Percentiles rank a stretch among this genome's conserved stretches.
Conservation (phyloP, 2,888 invertebrate species). For the Pristionchus fissidentatus region DNA sequence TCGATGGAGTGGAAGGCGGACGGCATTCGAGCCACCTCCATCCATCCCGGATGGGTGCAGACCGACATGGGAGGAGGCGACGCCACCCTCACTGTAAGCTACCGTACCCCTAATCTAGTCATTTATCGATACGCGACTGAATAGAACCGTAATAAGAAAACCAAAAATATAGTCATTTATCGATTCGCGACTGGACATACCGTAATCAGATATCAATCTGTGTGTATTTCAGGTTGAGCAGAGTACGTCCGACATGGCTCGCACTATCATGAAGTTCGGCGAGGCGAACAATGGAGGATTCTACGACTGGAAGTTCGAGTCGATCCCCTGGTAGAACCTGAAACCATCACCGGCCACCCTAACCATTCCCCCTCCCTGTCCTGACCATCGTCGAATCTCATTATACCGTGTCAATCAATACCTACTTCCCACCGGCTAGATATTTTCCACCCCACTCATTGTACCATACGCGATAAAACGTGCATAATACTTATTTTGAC, state of each 20-base stretch:
- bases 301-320: background rate
- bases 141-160: too few relatives aligned
- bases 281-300: conserved; percentile 22
- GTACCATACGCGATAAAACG: too few relatives aligned
- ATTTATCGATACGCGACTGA: background rate
- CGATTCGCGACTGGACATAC: background rate
- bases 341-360: background rate
- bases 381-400: too few relatives aligned
- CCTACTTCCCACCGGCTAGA: too few relatives aligned
- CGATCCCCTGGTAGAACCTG: conserved; percentile 17
- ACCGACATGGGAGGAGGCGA: conserved; percentile 48
- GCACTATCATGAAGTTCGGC: background rate
- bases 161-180: background rate
- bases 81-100: conserved; percentile 16
- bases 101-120: background rate
- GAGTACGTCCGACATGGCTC: background rate
- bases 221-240: conserved; percentile 2
- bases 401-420: too few relatives aligned
- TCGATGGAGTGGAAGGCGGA: background rate
- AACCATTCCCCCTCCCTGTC: background rate
- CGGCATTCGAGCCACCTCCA: background rate
- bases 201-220: too few relatives aligned
- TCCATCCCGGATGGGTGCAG: conserved; percentile 49
- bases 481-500: too few relatives aligned
- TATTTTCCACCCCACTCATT: too few relatives aligned